Base-by-base conservation (phyloP, 2,113 vertebrate species). In the Gadus macrocephalus region DNA sequence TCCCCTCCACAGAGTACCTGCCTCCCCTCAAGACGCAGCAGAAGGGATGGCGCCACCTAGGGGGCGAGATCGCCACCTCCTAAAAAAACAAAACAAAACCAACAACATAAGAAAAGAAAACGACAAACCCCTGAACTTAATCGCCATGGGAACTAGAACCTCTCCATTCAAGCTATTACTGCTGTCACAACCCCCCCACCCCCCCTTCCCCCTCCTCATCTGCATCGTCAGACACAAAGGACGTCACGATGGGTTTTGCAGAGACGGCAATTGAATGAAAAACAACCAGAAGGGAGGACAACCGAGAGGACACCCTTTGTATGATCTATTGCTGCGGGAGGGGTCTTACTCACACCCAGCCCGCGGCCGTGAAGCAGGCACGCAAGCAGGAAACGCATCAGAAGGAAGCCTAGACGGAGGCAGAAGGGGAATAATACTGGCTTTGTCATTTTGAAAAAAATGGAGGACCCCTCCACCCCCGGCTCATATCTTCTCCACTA, bases 1-100 rank as follows among this genome's bases (percentile, higher is more conserved):
- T 35, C 31, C 31, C 31, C 89, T 67, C 93, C 92, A 22, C 90
- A 98, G 96, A 98, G 90, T 88, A 92, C 92, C 92, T 96, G 90
- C 89, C 95, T 88, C 93, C 92, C 85, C 89, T 93, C 89, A 88
- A 91, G 91, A 90, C 88, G 1, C 91, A 94, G 91, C 91, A 94
- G 93, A 91, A 95, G 91, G 89, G 93, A 91, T 80, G 93, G 92
- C 61, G 92, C 93, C 91, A 96, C 93, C 93, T 97, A 90, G 93
- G 94, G 80, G 91, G 90, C 0, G 91, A 92, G 72, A 93, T 93
- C 8, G 90, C 87, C 66, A 93, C 91, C 8, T 90, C 91, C 75
- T 92, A 92, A 87, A 58, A n/a, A 17, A n/a, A 58, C 25, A 62
- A 12, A 60, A 42, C 53, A 14, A 62, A 20, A 12, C 19, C 68